phyloP scores from a whole-genome alignment of 2,797 vertebrate genomes.

The Chanos chanos region DNA sequence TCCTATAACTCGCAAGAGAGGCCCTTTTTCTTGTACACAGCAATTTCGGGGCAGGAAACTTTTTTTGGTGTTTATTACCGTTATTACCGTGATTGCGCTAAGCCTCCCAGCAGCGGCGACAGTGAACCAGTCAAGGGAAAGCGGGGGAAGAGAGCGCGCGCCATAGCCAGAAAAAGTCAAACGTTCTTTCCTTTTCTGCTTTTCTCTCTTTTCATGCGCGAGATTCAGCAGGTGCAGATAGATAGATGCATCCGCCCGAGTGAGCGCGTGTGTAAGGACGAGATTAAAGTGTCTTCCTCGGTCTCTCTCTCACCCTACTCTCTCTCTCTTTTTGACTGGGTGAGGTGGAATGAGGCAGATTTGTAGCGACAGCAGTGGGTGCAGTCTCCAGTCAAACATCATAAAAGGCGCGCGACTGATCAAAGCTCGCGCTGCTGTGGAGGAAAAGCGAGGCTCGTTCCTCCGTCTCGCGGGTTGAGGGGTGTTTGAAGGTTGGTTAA shows the following conservation, averaged over 20 bases:
- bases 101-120: constrained; percentile 23
- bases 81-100: too few species aligned
- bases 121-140: constrained; percentile 23
- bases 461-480: constrained; percentile 41
- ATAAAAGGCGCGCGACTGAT: constrained; percentile 75
- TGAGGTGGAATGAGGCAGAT: constrained; percentile 66
- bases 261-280: constrained; percentile 53
- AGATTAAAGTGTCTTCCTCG: constrained; percentile 65
- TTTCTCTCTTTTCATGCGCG: constrained; percentile 9
- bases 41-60: too few species aligned
- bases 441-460: constrained; percentile 8
- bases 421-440: constrained; percentile 65
- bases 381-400: constrained; percentile 73
- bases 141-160: constrained; percentile 21
- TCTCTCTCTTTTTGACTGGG: constrained; percentile 34
- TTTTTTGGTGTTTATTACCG: too few species aligned
- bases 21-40: too few species aligned
- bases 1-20: too few species aligned
- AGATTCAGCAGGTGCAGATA: constrained; percentile 57
- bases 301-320: constrained; percentile 27
- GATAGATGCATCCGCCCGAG: constrained; percentile 48
- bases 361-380: constrained; percentile 77
- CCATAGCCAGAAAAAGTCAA: too few species aligned
- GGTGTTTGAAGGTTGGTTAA: constrained; percentile 43
- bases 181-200: constrained; percentile 52